Evolutionary conservation across 2,113 vertebrate species (phyloP).

Genomic region (Calidris pugnax): DNA sequence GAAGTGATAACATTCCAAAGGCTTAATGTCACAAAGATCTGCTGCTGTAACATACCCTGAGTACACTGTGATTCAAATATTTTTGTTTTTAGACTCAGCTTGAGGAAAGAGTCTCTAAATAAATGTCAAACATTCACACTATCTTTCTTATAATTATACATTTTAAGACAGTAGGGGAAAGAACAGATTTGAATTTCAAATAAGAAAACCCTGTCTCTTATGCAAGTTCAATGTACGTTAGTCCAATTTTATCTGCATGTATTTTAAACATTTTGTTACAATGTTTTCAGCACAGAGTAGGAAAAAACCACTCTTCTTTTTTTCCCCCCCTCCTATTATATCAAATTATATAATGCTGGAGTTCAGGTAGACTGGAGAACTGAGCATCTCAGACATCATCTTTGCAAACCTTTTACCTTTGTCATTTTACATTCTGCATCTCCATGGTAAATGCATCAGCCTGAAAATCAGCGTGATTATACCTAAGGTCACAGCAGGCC

Average conservation of each 20-base stretch:
- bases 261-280: neutral
- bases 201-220: neutral
- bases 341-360: neutral
- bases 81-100: neutral
- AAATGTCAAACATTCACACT: neutral
- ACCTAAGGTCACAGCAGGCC: neutral
- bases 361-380: neutral
- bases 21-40: neutral
- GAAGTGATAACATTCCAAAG: neutral
- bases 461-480: neutral
- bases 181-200: slow-evolving; percentile 31
- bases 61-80: neutral
- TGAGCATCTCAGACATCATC: neutral
- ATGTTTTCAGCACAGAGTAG: neutral
- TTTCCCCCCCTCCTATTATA: rapidly evolving
- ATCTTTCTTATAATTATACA: neutral
- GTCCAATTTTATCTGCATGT: neutral
- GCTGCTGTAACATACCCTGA: neutral
- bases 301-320: neutral
- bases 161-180: neutral
- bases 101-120: neutral
- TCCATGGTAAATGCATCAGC: neutral
- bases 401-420: neutral
- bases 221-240: neutral
- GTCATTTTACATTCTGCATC: neutral